Conservation (phyloP, 2,797 vertebrate species). For the Neostethus bicornis region DNA sequence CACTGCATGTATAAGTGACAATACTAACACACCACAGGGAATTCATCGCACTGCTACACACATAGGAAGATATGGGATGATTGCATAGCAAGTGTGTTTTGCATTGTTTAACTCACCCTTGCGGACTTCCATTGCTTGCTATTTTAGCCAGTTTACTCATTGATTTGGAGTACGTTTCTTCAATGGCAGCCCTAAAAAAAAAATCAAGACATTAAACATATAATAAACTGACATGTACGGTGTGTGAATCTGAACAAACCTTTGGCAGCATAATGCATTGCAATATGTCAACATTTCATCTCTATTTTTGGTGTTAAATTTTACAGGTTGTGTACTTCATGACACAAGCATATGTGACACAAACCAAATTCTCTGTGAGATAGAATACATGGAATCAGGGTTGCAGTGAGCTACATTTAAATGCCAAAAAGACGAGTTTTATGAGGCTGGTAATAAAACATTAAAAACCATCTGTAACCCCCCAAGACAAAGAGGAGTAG, state of each 20-base stretch:
- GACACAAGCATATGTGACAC: slow-evolving; percentile 2
- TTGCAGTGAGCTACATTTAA: slow-evolving; percentile 46
- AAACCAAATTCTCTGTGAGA: slow-evolving; percentile 14
- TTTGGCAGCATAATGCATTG: slow-evolving; percentile 21
- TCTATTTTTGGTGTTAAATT: slow-evolving; percentile 18
- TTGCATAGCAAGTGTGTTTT: neutral
- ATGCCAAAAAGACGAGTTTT: slow-evolving; percentile 56
- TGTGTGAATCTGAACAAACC: slow-evolving; percentile 24
- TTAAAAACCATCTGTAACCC: slow-evolving; percentile 57
- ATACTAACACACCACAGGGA: slow-evolving; percentile 3
- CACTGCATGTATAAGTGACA: slow-evolving; percentile 22
- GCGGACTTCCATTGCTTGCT: slow-evolving; percentile 88
- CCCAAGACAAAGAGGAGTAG: slow-evolving; percentile 26
- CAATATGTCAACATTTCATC: slow-evolving; percentile 10
- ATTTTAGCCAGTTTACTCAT: slow-evolving; percentile 95
- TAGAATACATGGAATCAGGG: slow-evolving; percentile 36
- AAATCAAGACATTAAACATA: slow-evolving; percentile 8
- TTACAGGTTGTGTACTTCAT: slow-evolving; percentile 33
- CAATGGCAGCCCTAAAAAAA: slow-evolving; percentile 85
- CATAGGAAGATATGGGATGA: neutral
- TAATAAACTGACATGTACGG: slow-evolving; percentile 12
- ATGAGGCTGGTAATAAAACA: slow-evolving; percentile 47
- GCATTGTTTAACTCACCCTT: slow-evolving; percentile 80
- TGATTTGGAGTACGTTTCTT: slow-evolving; percentile 95
- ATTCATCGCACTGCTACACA: neutral